These are phyloP conservation scores for Brachyopa scutellaris DNA, from an alignment of 2,888 invertebrate species.

Conservation along the genomic window DNA sequence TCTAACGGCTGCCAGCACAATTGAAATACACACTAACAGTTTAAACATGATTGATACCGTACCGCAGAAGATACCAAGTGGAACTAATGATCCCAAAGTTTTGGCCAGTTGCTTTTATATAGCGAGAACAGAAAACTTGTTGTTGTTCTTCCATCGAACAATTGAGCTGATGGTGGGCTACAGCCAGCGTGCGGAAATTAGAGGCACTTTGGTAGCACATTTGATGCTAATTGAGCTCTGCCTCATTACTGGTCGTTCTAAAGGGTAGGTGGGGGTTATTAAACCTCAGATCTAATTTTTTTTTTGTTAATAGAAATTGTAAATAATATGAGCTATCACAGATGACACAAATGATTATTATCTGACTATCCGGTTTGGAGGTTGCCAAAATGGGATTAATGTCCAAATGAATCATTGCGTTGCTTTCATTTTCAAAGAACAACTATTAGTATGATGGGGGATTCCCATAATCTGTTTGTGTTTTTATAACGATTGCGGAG, in stretches of 20 bases:
- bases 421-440: neutral
- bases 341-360: constrained; percentile 14
- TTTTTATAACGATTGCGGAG: too few species aligned
- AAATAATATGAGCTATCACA: neutral
- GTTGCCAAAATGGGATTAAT: neutral
- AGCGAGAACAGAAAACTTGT: too few species aligned
- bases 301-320: neutral
- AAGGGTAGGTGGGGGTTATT: neutral
- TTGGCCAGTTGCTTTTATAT: constrained; percentile 43
- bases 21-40: constrained; percentile 51
- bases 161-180: too few species aligned
- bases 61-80: constrained; percentile 33
- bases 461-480: neutral
- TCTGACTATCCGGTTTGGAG: neutral
- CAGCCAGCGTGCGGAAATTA: constrained; percentile 29
- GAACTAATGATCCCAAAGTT: constrained; percentile 41
- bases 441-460: neutral
- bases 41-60: constrained; percentile 70
- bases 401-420: neutral
- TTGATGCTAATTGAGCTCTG: constrained; percentile 40
- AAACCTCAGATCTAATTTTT: neutral
- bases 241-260: constrained; percentile 20
- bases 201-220: constrained; percentile 30
- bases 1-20: constrained; percentile 50
- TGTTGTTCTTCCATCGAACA: too few species aligned